Conservation (phyloP, 1,140 invertebrate species). For the Papilio glaucus region DNA sequence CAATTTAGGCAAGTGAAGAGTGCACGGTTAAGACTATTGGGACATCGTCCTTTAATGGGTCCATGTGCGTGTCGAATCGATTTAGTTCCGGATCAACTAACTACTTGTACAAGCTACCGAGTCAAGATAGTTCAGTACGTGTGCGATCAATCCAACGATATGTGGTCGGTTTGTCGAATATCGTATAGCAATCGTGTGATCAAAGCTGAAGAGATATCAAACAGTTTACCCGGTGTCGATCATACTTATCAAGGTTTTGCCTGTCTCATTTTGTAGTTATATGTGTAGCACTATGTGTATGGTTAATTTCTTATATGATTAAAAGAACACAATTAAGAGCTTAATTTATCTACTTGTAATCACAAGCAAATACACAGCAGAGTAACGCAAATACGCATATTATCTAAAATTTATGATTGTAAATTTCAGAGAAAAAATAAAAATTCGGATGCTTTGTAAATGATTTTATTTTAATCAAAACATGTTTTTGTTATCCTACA, state of each 20-base stretch:
- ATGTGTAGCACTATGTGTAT: too few relatives aligned
- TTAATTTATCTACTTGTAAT: too few relatives aligned
- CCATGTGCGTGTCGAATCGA: conserved; percentile 20
- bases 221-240: too few relatives aligned
- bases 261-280: too few relatives aligned
- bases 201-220: neutral
- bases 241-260: too few relatives aligned
- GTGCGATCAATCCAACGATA: neutral
- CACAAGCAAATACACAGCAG: too few relatives aligned
- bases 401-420: neutral
- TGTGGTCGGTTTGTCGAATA: neutral
- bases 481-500: neutral
- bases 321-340: too few relatives aligned
- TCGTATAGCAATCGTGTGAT: neutral
- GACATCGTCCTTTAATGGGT: conserved; percentile 24
- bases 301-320: too few relatives aligned
- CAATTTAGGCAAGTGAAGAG: conserved; percentile 16
- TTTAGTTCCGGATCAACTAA: conserved; percentile 6
- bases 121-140: neutral
- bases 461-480: conserved; percentile 5
- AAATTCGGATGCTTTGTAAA: neutral
- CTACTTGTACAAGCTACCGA: neutral
- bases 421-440: neutral
- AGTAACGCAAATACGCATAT: neutral
- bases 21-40: neutral